Evolutionary conservation across 2,888 invertebrate species (phyloP), one percentile per base, ranked within the genome.

Genomic region (Beris morrisii): DNA sequence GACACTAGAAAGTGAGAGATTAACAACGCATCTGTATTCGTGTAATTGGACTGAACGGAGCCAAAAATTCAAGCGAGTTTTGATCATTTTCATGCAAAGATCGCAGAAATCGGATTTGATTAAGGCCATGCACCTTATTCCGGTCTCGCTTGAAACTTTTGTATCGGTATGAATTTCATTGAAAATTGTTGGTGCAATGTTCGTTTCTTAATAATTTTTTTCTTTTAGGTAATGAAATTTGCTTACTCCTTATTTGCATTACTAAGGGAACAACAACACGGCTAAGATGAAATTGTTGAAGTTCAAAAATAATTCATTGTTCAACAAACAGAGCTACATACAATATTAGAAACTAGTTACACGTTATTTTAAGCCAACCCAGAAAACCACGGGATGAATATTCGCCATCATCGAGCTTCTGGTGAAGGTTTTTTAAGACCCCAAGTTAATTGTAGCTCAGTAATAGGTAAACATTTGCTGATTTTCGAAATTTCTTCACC

Each of bases 1-100:
- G 52, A 83, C 82, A 4, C 70, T 75, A 5, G 76, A 84, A 81
- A 84, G 85, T 70, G 79, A 82, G 71, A 75, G 79, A 2, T 77
- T 86, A 3, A 78, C 82, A 0, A 79, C 83, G 38, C 81, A 81
- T 55, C 73, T 85, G 70, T 86, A 85, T 72, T 79, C 81, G 61
- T 83, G 83, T 69, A 82, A 82, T 2, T 86, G 86, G 86, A 79
- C 83, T 56, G 80, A 84, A 6, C 84, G 86, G 73, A 75, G 81
- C 63, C 71, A 71, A 0, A 73, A 73, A 66, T 84, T 84, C 72
- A 78, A 77, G 15, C 78, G 78, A 9, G 75, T 76, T 5, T 73
- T 86, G 31, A 74, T 82, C 65, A 79, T 85, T 53, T 82, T 84
- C 4, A 79, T 86, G 79, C 80, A 82, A 70, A 78, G 83, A 3